Evolutionary conservation across 2,888 invertebrate genomes (phyloP).

Genomic region (Drosophila limbata): DNA sequence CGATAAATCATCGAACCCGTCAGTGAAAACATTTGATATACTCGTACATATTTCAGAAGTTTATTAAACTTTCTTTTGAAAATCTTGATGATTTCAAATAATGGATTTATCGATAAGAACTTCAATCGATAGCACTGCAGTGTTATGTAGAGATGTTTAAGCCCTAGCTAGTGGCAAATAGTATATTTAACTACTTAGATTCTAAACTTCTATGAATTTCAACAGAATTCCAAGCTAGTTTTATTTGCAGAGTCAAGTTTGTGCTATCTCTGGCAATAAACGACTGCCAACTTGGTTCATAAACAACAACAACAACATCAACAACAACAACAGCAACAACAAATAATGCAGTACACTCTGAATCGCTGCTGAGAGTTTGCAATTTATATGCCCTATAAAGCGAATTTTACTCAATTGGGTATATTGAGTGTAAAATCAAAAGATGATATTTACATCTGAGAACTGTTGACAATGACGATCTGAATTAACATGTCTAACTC

Average conservation of each 20-base stretch:
- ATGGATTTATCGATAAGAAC: neutral
- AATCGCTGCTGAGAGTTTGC: slow-evolving; percentile 17
- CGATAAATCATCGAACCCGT: no score
- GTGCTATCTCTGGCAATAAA: slow-evolving; percentile 19
- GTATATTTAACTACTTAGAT: neutral
- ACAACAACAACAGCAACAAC: slow-evolving; percentile 18
- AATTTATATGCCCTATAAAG: slow-evolving; percentile 16
- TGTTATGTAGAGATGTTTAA: neutral
- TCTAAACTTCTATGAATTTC: slow-evolving; percentile 3
- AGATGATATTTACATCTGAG: neutral
- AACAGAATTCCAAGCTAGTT: slow-evolving; percentile 9
- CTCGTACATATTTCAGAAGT: no score
- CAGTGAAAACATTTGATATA: no score
- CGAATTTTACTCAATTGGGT: neutral
- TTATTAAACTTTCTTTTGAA: no score
- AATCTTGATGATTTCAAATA: neutral
- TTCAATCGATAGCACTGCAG: slow-evolving; percentile 1
- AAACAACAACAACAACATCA: slow-evolving; percentile 14
- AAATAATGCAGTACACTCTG: slow-evolving; percentile 28
- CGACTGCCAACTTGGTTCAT: slow-evolving; percentile 24
- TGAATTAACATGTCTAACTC: neutral
- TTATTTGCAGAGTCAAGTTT: slow-evolving; percentile 14
- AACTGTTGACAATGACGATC: neutral
- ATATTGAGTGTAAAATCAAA: neutral
- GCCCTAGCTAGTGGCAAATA: no score